These are phyloP conservation scores for Nettapus auritus DNA, from an alignment of 2,113 vertebrate species.

Conservation along the genomic window DNA sequence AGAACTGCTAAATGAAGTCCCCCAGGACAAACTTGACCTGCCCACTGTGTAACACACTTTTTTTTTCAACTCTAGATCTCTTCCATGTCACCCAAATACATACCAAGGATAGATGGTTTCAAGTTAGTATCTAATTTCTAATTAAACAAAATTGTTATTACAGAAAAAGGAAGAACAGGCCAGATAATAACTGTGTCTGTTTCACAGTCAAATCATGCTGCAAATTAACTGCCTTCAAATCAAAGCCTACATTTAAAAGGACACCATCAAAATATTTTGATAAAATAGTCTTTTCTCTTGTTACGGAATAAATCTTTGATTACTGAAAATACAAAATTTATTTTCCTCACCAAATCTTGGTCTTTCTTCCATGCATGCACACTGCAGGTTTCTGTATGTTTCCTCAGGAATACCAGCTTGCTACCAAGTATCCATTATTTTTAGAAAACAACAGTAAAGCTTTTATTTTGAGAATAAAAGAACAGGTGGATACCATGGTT, in stretches of 20 bases:
- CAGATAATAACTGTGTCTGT: conserved; percentile 37
- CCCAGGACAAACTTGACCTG: background rate
- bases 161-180: background rate
- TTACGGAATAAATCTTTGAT: background rate
- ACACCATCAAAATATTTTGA: conserved; percentile 38
- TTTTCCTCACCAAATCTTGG: background rate
- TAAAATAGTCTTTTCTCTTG: background rate
- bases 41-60: background rate
- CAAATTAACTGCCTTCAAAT: conserved; percentile 51
- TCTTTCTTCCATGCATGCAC: background rate
- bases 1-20: background rate
- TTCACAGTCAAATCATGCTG: conserved; percentile 28
- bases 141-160: background rate
- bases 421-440: background rate
- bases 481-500: background rate
- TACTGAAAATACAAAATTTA: background rate
- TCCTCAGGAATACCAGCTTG: background rate
- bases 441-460: background rate
- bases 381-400: background rate
- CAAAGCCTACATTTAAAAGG: conserved; percentile 23
- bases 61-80: background rate
- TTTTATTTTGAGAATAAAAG: background rate
- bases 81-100: background rate
- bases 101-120: background rate
- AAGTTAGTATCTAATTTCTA: conserved; percentile 22